phyloP scores from a whole-genome alignment of 1,140 invertebrate genomes.

The Episyrphus balteatus region DNA sequence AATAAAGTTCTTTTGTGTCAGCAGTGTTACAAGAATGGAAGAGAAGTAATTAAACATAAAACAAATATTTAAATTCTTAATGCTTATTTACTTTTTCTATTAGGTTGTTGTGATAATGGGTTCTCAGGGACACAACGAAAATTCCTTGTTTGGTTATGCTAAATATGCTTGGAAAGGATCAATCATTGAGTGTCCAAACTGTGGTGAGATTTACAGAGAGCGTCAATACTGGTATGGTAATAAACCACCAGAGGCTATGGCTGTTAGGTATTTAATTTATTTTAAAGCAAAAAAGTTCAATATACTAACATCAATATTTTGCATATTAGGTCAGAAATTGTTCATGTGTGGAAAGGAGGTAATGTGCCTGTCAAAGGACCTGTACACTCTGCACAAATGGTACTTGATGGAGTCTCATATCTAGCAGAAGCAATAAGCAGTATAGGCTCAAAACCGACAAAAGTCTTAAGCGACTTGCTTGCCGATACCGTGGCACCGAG shows the following conservation, averaged over 20 bases:
- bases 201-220: conserved; percentile 72
- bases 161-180: conserved; percentile 75
- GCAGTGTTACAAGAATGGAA: conserved; percentile 37
- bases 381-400: conserved; percentile 61
- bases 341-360: conserved; percentile 68
- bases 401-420: conserved; percentile 63
- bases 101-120: conserved; percentile 48
- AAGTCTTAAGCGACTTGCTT: conserved; percentile 56
- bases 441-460: conserved; percentile 59
- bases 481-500: conserved; percentile 64
- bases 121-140: conserved; percentile 50
- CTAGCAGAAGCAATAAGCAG: conserved; percentile 58
- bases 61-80: background rate
- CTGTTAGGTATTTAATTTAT: conserved; percentile 39
- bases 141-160: conserved; percentile 57
- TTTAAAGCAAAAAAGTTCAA: too few relatives aligned
- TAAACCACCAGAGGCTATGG: conserved; percentile 56
- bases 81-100: conserved; percentile 3
- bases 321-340: conserved; percentile 46
- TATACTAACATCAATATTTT: background rate
- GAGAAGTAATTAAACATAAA: conserved; percentile 23
- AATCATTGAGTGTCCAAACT: conserved; percentile 67
- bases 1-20: conserved; percentile 68
- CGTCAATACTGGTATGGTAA: conserved; percentile 81
- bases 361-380: conserved; percentile 38